Percentiles rank a stretch among this genome's conserved stretches.
Conservation (phyloP, 2,797 vertebrate species). For the Thunnus albacares region DNA sequence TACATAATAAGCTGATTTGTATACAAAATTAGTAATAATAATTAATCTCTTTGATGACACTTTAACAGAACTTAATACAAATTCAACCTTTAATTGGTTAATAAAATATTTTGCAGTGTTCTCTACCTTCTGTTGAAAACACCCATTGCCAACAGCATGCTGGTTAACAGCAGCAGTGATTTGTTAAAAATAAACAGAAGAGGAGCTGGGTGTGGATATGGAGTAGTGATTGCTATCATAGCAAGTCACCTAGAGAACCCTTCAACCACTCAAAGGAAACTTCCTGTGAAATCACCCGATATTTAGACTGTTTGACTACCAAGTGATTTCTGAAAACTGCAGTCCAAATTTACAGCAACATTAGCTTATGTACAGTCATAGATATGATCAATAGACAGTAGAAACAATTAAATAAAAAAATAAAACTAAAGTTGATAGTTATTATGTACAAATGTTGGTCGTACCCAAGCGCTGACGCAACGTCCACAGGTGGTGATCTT, state of each 20-base stretch:
- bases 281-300: constrained; percentile 3
- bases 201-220: background rate
- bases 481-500: constrained; percentile 98
- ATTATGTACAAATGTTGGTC: background rate
- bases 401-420: background rate
- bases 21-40: background rate
- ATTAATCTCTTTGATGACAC: background rate
- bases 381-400: background rate
- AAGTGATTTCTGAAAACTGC: constrained; percentile 13
- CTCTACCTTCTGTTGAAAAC: background rate
- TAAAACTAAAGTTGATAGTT: background rate
- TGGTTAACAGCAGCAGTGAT: background rate
- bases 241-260: background rate
- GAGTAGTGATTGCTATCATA: background rate
- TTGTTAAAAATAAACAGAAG: background rate
- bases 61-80: background rate
- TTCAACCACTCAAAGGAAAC: constrained; percentile 12
- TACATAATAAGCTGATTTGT: background rate
- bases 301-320: constrained; percentile 18
- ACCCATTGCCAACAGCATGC: background rate
- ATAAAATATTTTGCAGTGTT: background rate
- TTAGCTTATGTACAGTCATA: background rate
- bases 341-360: background rate
- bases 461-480: constrained; percentile 98
- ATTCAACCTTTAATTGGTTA: background rate